Evolutionary conservation across 2,888 invertebrate species (phyloP), one percentile per base, ranked within the genome.

Genomic region (Melikaiella ostensackeni): DNA sequence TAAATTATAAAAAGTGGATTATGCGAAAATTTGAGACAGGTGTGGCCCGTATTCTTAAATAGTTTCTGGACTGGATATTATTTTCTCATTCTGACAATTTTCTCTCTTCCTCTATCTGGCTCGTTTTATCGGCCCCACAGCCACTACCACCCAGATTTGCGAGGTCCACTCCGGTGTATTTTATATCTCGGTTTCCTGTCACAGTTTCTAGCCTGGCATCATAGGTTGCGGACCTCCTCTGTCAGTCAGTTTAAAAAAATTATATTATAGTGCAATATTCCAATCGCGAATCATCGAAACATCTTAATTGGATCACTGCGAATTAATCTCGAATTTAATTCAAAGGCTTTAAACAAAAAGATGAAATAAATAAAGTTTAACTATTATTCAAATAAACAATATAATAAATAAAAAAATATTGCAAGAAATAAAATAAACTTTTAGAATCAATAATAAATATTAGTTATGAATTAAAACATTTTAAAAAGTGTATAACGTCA

Each of bases 181-280:
- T 78, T 80, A 74, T 79, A 82, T 79, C 81, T 75, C 62, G 66
- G 50, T 75, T 80, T 84, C 79, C 81, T 80, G 78, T 74, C 21
- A 21, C 42, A 78, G 66, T 77, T 77, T 62, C 38, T 33, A 50
- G 38, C 24, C 21, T 42, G 78, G 76, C 75, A 80, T 33, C 82
- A 74, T 75, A 77, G 80, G 80, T 79, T 79, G 80, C 63, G 61
- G 77, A 82, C 63, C 82, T 77, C 78, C 13, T 11, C 24, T 4
- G 4, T 21, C 21, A 57, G 13, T 1, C 3, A 21, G 11, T 21
- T 55, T 9, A 55, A 6, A 21, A 57, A 19, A 19, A n/a, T n/a
- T 50, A n/a, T 46, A n/a, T 5, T 42, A 42, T 42, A 8, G 3
- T 50, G n/a, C 8, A n/a, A 19, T 50, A 50, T 50, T 50, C n/a